Evolutionary conservation across 2,113 vertebrate genomes (phyloP).

Genomic region (Saguinus midas): DNA sequence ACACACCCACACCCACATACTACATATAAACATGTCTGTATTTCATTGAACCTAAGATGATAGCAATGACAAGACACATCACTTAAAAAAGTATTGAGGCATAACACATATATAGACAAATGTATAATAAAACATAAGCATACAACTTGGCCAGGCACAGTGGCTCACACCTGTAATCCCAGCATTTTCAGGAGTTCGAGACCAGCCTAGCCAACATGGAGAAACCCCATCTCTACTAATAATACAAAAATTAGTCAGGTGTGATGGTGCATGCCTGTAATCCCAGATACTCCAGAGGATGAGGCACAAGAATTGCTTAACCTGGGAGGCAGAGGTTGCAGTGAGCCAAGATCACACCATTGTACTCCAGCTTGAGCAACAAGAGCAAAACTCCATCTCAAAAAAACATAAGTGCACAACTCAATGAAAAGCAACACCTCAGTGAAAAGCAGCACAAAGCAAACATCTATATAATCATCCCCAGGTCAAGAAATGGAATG

Average conservation of each 20-base stretch:
- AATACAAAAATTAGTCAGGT: too few relatives aligned
- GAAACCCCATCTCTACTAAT: too few relatives aligned
- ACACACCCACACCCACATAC: neutral
- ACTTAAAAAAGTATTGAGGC: neutral
- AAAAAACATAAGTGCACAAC: neutral
- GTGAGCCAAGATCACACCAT: too few relatives aligned
- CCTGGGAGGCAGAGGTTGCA: too few relatives aligned
- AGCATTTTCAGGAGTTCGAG: too few relatives aligned
- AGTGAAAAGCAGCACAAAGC: neutral
- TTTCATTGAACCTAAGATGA: conserved; percentile 13
- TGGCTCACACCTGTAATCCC: too few relatives aligned
- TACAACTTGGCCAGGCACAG: neutral
- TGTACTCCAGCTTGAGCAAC: too few relatives aligned
- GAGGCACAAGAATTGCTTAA: too few relatives aligned
- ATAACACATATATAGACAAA: neutral
- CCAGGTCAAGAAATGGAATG: neutral
- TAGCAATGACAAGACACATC: neutral
- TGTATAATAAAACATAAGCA: neutral
- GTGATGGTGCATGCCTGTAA: too few relatives aligned
- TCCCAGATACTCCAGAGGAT: too few relatives aligned
- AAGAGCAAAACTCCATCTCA: too few relatives aligned
- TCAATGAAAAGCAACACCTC: neutral
- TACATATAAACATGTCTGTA: neutral
- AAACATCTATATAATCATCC: neutral
- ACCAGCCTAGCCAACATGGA: too few relatives aligned